A percentile compares a stretch with the other conserved stretches of the same genome.
These are phyloP conservation scores for Bombus sibiricus DNA, from an alignment of 1,140 invertebrate species.

Conservation along the genomic window DNA sequence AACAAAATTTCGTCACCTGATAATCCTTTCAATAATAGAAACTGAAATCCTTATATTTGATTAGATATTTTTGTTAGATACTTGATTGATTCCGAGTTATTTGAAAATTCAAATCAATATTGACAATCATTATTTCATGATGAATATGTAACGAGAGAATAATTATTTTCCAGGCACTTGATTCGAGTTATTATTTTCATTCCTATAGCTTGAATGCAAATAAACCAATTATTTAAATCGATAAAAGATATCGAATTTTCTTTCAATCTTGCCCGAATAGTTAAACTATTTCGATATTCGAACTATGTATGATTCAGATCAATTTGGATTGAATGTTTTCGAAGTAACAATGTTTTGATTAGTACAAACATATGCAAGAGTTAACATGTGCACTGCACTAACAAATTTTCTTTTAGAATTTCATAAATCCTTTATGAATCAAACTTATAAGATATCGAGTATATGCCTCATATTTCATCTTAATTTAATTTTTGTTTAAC, in stretches of 20 bases:
- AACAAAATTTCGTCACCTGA: no score
- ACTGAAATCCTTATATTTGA: no score
- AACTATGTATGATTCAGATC: not conserved
- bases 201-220: not conserved
- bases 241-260: not conserved
- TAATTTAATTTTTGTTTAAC: no score
- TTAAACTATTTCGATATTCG: not conserved
- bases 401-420: not conserved
- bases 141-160: not conserved
- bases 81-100: no score
- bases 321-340: no score
- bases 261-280: not conserved
- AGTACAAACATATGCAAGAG: no score
- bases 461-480: no score
- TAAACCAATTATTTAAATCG: not conserved
- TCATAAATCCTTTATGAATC: not conserved
- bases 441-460: not conserved
- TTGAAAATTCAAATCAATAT: not conserved
- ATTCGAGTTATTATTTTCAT: not conserved
- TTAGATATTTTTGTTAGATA: no score
- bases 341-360: no score
- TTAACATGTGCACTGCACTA: no score
- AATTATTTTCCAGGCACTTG: not conserved
- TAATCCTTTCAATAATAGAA: no score
- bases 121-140: not conserved